Evolutionary conservation across 2,797 vertebrate genomes (phyloP).

Genomic region (Lepus townsendii): DNA sequence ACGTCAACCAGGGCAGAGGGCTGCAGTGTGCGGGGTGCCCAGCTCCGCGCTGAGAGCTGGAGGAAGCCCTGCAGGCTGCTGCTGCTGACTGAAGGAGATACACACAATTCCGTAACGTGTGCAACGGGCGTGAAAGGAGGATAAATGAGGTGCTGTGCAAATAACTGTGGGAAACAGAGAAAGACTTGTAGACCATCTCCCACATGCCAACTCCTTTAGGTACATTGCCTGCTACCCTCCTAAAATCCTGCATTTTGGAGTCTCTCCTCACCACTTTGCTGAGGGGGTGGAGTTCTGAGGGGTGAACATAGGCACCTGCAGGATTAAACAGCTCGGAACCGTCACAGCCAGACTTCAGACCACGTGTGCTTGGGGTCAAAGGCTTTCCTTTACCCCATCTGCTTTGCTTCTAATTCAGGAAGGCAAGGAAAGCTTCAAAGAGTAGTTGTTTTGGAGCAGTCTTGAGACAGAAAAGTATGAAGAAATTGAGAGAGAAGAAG

Average conservation of each 20-base stretch:
- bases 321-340: not conserved
- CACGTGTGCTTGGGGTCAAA: not conserved
- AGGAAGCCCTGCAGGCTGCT: not conserved
- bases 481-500: not conserved
- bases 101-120: not conserved
- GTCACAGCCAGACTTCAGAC: not conserved
- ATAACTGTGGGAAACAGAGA: not conserved
- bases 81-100: slow-evolving; percentile 15
- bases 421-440: not conserved
- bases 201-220: not conserved
- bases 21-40: fast-evolving
- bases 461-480: slow-evolving; percentile 17
- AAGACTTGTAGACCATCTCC: not conserved
- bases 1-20: not conserved
- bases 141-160: not conserved
- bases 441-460: not conserved
- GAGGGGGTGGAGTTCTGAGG: not conserved
- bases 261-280: not conserved
- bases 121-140: not conserved
- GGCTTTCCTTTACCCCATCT: not conserved
- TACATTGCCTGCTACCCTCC: not conserved
- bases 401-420: not conserved
- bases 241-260: not conserved
- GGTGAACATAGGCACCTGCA: not conserved
- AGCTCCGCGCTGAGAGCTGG: not conserved